These are phyloP conservation scores for Trichomalopsis sarcophagae DNA, from an alignment of 1,140 invertebrate species.

Conservation along the genomic window DNA sequence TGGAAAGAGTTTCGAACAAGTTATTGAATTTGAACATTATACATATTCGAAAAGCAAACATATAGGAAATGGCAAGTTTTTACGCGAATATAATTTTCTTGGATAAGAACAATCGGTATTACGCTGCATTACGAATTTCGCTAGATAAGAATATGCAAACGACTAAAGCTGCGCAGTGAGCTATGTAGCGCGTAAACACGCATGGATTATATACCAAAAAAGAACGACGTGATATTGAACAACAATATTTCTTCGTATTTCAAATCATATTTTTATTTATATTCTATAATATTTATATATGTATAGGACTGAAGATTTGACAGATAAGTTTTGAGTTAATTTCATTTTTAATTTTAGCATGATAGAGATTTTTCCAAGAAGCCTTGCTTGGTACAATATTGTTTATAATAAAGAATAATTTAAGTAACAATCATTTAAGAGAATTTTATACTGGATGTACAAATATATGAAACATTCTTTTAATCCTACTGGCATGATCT, in stretches of 20 bases:
- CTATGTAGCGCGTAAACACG: no score
- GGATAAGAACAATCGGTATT: no score
- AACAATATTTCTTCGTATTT: constrained; percentile 21
- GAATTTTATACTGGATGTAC: constrained; percentile 39
- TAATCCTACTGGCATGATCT: constrained; percentile 48
- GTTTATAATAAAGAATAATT: constrained; percentile 38
- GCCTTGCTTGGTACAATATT: constrained; percentile 34
- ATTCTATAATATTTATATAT: constrained; percentile 26
- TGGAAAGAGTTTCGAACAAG: no score
- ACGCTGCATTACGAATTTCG: no score
- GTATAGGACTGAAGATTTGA: constrained; percentile 37
- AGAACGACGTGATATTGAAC: neutral
- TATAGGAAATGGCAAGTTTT: no score
- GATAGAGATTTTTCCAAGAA: constrained; percentile 37
- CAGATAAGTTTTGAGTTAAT: constrained; percentile 15
- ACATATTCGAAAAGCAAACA: no score
- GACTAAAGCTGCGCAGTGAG: no score
- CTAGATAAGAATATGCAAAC: no score
- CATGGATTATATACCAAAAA: neutral
- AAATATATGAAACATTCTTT: constrained; percentile 49
- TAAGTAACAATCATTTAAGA: constrained; percentile 25
- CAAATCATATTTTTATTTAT: constrained; percentile 37
- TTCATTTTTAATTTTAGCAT: constrained; percentile 35
- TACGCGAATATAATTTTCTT: no score
- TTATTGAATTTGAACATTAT: no score